Conservation (phyloP, 2,888 invertebrate genomes). For the Metalampra italica region DNA sequence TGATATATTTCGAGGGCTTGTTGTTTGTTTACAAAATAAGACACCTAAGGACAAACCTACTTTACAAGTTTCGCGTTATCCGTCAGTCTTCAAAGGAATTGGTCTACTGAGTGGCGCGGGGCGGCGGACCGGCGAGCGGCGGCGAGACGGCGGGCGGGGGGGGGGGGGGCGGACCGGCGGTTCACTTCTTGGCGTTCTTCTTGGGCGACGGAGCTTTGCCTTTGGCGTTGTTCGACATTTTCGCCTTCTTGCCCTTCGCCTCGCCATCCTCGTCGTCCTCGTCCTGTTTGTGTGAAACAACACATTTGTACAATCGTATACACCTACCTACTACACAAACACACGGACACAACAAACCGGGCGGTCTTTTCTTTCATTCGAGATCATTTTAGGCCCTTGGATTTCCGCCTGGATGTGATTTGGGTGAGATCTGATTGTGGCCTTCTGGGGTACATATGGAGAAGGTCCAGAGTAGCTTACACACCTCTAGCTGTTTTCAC, state of each 20-base stretch:
- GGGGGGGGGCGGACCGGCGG: constrained; percentile 19
- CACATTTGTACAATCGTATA: not conserved
- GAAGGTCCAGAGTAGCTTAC: no score
- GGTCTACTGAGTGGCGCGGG: constrained; percentile 16
- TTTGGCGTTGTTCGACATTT: constrained; percentile 84
- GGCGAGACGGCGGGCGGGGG: constrained; percentile 13
- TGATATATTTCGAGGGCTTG: no score
- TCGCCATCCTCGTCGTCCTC: constrained; percentile 87
- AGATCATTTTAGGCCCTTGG: no score
- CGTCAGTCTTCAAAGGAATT: constrained; percentile 25
- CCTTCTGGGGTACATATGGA: no score
- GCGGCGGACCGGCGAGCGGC: constrained; percentile 7
- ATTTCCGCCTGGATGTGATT: no score
- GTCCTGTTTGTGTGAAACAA: constrained; percentile 53
- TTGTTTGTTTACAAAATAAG: no score
- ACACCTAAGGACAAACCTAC: no score
- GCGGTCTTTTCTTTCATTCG: no score
- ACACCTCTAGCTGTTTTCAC: no score
- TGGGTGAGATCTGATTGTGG: no score
- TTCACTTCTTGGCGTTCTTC: constrained; percentile 82
- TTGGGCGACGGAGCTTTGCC: constrained; percentile 84
- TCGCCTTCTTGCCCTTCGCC: constrained; percentile 88
- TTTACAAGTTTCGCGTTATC: not conserved
- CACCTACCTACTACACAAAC: no score
- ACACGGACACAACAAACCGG: no score